Percentiles rank a stretch among this genome's conserved stretches.
Conservation (phyloP, 92 coral and sea anemone genomes). For the Palythoa heliodiscus region DNA sequence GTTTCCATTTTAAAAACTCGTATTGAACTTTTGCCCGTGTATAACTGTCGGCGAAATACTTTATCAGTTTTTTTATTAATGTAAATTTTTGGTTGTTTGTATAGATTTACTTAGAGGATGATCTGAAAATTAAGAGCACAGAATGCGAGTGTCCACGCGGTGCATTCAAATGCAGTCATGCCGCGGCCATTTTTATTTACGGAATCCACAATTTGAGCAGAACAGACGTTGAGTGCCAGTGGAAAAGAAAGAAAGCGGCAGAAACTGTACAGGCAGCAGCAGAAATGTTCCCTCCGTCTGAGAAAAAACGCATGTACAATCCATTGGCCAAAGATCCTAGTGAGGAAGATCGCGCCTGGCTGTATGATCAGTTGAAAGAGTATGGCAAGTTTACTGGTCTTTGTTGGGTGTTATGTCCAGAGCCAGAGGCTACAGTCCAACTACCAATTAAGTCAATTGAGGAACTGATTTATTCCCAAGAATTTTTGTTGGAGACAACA, state of each 20-base stretch:
- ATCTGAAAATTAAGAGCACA: constrained; percentile 45
- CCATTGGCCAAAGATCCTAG: constrained; percentile 35
- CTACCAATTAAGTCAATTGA: constrained; percentile 42
- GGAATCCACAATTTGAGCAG: constrained; percentile 59
- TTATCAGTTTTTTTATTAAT: neutral
- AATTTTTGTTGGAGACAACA: constrained; percentile 31
- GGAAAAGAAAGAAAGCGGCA: constrained; percentile 48
- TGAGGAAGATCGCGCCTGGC: constrained; percentile 33
- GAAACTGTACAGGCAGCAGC: constrained; percentile 52
- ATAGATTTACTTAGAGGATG: constrained; percentile 50
- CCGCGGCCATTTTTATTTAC: constrained; percentile 53
- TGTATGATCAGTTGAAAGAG: constrained; percentile 37
- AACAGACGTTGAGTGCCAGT: constrained; percentile 59
- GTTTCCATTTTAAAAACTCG: constrained; percentile 6
- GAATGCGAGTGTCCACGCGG: constrained; percentile 60
- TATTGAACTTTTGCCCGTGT: neutral
- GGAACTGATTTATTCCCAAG: constrained; percentile 36
- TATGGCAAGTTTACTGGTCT: constrained; percentile 49
- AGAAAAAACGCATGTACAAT: constrained; percentile 25
- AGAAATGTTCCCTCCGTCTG: constrained; percentile 45
- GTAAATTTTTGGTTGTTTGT: constrained; percentile 17
- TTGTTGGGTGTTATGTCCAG: constrained; percentile 40
- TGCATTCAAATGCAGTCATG: constrained; percentile 57
- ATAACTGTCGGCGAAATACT: constrained; percentile 7
- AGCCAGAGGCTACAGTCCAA: constrained; percentile 43